These are phyloP conservation scores for Lepus townsendii DNA, from an alignment of 2,797 vertebrate genomes.

Conservation along the genomic window DNA sequence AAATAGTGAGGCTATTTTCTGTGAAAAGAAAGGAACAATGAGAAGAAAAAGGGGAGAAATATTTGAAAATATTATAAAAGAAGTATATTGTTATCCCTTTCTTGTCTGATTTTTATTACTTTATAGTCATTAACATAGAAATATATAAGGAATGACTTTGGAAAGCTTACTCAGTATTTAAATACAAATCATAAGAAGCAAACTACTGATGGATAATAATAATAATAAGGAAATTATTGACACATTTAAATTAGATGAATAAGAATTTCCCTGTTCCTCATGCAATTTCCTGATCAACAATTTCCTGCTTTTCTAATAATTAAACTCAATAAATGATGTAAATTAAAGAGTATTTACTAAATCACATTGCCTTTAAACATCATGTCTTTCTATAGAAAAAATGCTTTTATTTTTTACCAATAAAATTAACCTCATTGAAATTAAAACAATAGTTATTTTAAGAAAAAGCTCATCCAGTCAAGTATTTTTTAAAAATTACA, in stretches of 20 bases:
- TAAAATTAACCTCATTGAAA: slow-evolving; percentile 20
- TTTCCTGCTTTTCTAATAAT: slow-evolving; percentile 43
- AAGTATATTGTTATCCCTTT: not conserved
- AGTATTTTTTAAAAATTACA: not conserved
- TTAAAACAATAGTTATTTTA: slow-evolving; percentile 6
- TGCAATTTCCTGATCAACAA: not conserved
- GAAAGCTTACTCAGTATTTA: not conserved
- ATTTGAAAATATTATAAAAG: not conserved
- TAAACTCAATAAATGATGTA: slow-evolving; percentile 34
- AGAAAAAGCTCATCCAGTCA: not conserved
- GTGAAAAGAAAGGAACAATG: not conserved
- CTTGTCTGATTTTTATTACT: not conserved
- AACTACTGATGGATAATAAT: not conserved
- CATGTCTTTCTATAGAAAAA: not conserved
- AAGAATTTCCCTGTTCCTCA: not conserved
- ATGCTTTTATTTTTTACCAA: not conserved
- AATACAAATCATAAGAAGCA: not conserved
- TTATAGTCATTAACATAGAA: not conserved
- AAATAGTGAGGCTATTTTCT: not conserved
- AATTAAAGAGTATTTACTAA: slow-evolving; percentile 30
- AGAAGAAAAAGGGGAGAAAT: slow-evolving; percentile 2
- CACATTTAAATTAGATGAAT: not conserved
- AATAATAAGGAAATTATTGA: slow-evolving; percentile 1
- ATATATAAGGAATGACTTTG: not conserved
- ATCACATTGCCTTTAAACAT: slow-evolving; percentile 18